phyloP scores from a whole-genome alignment of 2,113 vertebrate species.

The Lepus timidus region DNA sequence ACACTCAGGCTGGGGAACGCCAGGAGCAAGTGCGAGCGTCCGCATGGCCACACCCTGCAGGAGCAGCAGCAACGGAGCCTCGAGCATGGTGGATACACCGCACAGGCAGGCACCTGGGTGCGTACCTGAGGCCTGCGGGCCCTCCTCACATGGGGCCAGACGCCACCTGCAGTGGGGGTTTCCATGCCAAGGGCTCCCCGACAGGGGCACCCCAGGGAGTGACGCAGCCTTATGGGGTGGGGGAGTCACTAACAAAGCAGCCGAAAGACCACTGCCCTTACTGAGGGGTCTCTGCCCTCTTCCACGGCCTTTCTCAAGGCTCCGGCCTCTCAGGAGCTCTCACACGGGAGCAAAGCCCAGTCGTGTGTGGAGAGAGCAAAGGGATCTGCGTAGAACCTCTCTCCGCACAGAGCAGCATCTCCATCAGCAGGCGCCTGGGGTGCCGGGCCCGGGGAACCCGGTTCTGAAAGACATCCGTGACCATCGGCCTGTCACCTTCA shows the following conservation, averaged over 20 bases:
- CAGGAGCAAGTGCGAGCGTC: slow-evolving; percentile 18
- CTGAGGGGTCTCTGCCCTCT: neutral
- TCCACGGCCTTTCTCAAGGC: neutral
- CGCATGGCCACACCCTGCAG: slow-evolving; percentile 10
- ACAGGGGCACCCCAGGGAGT: neutral
- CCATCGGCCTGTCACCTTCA: neutral
- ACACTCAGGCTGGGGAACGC: neutral
- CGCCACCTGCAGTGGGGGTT: neutral
- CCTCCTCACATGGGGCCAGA: slow-evolving; percentile 11
- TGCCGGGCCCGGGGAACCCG: fast-evolving
- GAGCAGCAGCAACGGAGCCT: neutral
- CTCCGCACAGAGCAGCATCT: neutral
- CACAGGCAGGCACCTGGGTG: too few species aligned
- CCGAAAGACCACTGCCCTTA: neutral
- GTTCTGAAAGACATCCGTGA: neutral
- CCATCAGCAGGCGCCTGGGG: neutral
- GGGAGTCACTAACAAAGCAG: neutral
- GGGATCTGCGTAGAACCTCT: neutral
- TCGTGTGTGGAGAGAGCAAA: neutral
- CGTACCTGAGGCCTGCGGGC: neutral
- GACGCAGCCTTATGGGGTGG: neutral
- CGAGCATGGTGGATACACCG: neutral
- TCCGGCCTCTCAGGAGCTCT: neutral
- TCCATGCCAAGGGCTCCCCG: neutral
- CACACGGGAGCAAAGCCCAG: neutral